These are phyloP conservation scores for Subacronicta megacephala DNA, from an alignment of 2,888 invertebrate genomes.

Conservation along the genomic window DNA sequence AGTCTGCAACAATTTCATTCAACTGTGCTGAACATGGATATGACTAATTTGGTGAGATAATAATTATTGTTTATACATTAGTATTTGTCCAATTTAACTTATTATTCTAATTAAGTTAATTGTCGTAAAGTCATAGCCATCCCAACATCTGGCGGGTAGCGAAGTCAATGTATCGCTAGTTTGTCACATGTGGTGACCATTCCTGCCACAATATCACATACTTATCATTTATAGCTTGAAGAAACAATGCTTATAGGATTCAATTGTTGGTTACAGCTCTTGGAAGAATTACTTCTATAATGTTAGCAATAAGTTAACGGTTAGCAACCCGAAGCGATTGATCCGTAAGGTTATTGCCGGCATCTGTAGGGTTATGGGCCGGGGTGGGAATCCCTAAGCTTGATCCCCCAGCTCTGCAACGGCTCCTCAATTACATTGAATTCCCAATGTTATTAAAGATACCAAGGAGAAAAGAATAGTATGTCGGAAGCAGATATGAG, in stretches of 20 bases:
- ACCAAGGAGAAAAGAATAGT: slow-evolving; percentile 35
- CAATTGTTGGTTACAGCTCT: slow-evolving; percentile 28
- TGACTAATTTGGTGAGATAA: slow-evolving; percentile 69
- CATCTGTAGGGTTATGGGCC: slow-evolving; percentile 68
- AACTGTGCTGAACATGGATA: slow-evolving; percentile 61
- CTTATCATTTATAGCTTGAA: slow-evolving; percentile 49
- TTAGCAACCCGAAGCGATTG: slow-evolving; percentile 62
- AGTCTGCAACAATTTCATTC: slow-evolving; percentile 53
- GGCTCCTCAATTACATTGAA: slow-evolving; percentile 69
- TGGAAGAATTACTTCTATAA: slow-evolving; percentile 35
- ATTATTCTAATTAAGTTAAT: slow-evolving; percentile 54
- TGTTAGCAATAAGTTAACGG: slow-evolving; percentile 56
- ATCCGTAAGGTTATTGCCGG: slow-evolving; percentile 70
- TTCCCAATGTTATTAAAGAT: slow-evolving; percentile 67
- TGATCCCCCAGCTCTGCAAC: slow-evolving; percentile 56
- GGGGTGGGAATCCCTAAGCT: slow-evolving; percentile 69
- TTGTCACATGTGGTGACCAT: slow-evolving; percentile 85
- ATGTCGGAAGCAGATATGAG: too few species aligned
- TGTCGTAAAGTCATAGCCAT: slow-evolving; percentile 74
- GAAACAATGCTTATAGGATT: slow-evolving; percentile 41
- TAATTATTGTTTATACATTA: slow-evolving; percentile 40
- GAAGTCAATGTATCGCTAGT: slow-evolving; percentile 73
- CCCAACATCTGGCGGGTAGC: slow-evolving; percentile 81
- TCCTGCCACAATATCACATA: slow-evolving; percentile 67
- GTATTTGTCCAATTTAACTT: slow-evolving; percentile 33